Percentiles rank a stretch among this genome's conserved stretches.
Conservation (phyloP, 1,140 invertebrate genomes). For the Agraylea sexmaculata region DNA sequence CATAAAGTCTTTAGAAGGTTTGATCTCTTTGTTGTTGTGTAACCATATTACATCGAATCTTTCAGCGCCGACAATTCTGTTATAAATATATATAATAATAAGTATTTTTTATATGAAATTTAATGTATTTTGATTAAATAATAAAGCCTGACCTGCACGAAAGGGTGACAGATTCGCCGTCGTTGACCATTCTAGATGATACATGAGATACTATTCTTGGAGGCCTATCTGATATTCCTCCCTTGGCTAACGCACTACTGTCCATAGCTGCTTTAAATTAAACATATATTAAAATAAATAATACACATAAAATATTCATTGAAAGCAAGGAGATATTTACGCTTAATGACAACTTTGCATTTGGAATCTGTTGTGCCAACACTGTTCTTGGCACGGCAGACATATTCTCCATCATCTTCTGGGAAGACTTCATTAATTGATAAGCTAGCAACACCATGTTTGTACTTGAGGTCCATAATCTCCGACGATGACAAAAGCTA, state of each 20-base stretch:
- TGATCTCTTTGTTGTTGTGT: slow-evolving; percentile 94
- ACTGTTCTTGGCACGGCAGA: slow-evolving; percentile 82
- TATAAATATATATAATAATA: slow-evolving; percentile 5
- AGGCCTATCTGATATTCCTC: slow-evolving; percentile 47
- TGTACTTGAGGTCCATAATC: slow-evolving; percentile 84
- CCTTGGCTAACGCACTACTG: slow-evolving; percentile 28
- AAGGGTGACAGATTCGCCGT: slow-evolving; percentile 75
- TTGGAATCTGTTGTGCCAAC: slow-evolving; percentile 71
- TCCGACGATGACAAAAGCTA: slow-evolving; percentile 58
- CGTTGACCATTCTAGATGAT: slow-evolving; percentile 64
- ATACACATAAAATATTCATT: neutral
- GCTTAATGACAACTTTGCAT: slow-evolving; percentile 70
- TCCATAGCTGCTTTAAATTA: slow-evolving; percentile 53
- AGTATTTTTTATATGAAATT: neutral
- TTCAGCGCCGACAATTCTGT: slow-evolving; percentile 69
- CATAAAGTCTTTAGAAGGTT: slow-evolving; percentile 91
- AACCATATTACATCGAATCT: slow-evolving; percentile 92
- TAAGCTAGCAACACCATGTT: slow-evolving; percentile 72
- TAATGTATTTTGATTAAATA: neutral
- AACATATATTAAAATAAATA: slow-evolving; percentile 8
- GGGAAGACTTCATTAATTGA: slow-evolving; percentile 87
- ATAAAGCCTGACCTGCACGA: slow-evolving; percentile 45
- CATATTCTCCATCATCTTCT: slow-evolving; percentile 83
- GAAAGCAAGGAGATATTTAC: slow-evolving; percentile 44
- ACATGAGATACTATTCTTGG: slow-evolving; percentile 77